Percentiles rank a stretch among this genome's conserved stretches.
Evolutionary conservation across 2,888 invertebrate genomes (phyloP).

Genomic region (Platycnemis pennipes): DNA sequence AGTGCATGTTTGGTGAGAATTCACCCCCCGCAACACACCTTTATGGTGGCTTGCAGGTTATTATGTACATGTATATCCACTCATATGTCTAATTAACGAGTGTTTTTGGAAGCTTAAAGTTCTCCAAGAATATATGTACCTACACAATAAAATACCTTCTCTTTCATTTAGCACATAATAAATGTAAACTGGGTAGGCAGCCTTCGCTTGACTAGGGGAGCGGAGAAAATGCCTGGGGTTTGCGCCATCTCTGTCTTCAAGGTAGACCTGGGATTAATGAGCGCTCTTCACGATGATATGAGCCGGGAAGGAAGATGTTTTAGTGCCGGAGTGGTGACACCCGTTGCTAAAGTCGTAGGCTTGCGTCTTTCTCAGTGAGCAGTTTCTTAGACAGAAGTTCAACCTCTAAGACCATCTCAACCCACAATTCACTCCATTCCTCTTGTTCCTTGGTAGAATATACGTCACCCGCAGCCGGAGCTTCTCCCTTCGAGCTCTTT

Average conservation of each 20-base stretch:
- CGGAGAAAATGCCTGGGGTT: no score
- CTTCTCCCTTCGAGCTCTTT: not conserved
- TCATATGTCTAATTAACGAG: no score
- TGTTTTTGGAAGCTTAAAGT: no score
- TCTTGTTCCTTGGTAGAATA: not conserved
- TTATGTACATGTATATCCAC: no score
- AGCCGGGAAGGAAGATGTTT: not conserved
- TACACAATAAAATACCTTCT: no score
- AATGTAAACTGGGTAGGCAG: no score
- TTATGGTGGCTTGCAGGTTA: no score
- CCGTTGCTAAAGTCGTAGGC: not conserved
- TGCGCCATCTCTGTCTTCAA: not conserved
- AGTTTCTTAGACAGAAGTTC: not conserved
- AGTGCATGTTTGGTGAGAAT: no score
- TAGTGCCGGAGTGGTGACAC: not conserved
- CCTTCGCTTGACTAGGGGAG: no score
- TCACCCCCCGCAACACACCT: no score
- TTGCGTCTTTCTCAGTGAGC: not conserved
- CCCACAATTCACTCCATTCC: not conserved
- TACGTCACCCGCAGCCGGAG: not conserved
- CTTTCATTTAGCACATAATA: no score
- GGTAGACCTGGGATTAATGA: not conserved
- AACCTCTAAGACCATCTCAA: not conserved
- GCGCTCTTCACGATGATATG: not conserved
- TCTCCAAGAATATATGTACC: no score